Conservation (phyloP, 2,797 vertebrate genomes). For the Catamblyrhynchus diadema region DNA sequence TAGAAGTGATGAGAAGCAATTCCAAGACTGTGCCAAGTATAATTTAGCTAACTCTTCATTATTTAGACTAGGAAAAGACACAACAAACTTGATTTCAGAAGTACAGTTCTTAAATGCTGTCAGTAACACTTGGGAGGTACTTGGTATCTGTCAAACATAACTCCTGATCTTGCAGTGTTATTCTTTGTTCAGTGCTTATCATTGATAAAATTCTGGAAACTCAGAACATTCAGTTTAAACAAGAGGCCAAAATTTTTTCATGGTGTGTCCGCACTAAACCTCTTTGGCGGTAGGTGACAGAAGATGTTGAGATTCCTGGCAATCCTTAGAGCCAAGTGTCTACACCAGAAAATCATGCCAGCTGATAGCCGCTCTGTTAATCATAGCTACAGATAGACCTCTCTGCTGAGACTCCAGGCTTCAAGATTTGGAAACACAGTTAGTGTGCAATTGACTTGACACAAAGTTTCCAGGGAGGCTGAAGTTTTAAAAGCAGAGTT, state of each 20-base stretch:
- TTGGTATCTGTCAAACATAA: not conserved
- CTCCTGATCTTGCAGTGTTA: not conserved
- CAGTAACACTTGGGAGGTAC: not conserved
- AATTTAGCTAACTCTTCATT: not conserved
- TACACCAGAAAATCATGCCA: not conserved
- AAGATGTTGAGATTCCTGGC: not conserved
- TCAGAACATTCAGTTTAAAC: not conserved
- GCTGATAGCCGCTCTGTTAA: not conserved
- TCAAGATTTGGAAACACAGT: not conserved
- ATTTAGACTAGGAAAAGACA: not conserved
- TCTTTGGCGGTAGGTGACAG: not conserved
- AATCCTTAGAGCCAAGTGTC: not conserved
- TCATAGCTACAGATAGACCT: fast-evolving
- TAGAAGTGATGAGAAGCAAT: not conserved
- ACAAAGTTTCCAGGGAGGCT: not conserved
- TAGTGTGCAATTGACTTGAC: not conserved
- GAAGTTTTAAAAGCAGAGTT: not conserved
- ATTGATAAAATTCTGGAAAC: not conserved
- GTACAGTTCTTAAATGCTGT: not conserved
- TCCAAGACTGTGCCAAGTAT: not conserved
- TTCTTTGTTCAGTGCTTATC: not conserved
- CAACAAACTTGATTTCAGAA: not conserved
- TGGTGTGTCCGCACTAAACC: not conserved
- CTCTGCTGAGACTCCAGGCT: not conserved
- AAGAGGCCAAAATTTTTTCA: not conserved